These are phyloP conservation scores for Boloria euphrosyne DNA, from an alignment of 2,888 invertebrate species.

Conservation along the genomic window DNA sequence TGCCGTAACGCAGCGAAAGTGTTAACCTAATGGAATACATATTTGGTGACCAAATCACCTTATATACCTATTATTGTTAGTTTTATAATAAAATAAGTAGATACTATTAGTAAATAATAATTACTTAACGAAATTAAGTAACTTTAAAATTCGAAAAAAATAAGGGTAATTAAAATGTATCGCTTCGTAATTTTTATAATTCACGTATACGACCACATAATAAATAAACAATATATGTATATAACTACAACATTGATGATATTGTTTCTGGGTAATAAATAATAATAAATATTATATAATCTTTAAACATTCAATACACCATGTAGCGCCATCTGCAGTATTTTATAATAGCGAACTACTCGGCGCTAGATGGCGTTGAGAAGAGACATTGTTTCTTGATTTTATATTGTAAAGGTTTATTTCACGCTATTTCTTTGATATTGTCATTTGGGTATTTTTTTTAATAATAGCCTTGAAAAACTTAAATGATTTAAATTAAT, in stretches of 20 bases:
- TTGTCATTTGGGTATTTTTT: neutral
- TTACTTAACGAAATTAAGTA: neutral
- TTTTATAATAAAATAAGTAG: no score
- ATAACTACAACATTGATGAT: neutral
- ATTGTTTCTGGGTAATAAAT: slow-evolving; percentile 4
- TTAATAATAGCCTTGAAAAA: no score
- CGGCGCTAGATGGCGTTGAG: slow-evolving; percentile 72
- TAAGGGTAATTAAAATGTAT: neutral
- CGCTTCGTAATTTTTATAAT: no score
- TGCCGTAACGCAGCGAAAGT: no score
- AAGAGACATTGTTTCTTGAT: slow-evolving; percentile 13
- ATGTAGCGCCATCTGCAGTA: slow-evolving; percentile 41
- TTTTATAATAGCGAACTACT: slow-evolving; percentile 54
- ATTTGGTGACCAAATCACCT: neutral
- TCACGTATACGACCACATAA: no score
- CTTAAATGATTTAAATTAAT: no score
- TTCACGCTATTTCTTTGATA: neutral
- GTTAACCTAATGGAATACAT: slow-evolving; percentile 43
- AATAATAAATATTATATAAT: slow-evolving; percentile 7
- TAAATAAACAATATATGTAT: neutral
- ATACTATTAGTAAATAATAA: no score
- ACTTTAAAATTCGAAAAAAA: neutral
- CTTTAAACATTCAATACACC: neutral
- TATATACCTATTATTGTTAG: no score
- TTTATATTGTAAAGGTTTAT: neutral